These are phyloP conservation scores for Anas bernieri DNA, from an alignment of 2,797 vertebrate species.

Conservation along the genomic window DNA sequence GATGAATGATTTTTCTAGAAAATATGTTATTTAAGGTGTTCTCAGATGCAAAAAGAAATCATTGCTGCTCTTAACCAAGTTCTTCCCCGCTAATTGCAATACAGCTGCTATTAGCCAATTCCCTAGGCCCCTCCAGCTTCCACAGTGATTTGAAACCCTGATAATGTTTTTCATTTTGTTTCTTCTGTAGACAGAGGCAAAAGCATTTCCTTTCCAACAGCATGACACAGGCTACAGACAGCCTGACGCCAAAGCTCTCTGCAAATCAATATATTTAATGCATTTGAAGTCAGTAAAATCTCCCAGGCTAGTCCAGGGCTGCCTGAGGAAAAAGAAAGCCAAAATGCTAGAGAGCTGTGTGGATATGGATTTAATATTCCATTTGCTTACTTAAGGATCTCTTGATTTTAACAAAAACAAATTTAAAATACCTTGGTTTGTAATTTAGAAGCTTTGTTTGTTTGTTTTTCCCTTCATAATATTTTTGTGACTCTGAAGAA, in stretches of 20 bases:
- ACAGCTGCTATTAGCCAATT: constrained; percentile 25
- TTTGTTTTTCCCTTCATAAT: neutral
- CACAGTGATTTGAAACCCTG: constrained; percentile 12
- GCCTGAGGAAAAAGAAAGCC: neutral
- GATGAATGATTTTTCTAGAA: neutral
- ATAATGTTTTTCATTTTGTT: constrained; percentile 27
- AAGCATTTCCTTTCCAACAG: constrained; percentile 47
- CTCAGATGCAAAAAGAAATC: neutral
- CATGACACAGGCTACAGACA: constrained; percentile 49
- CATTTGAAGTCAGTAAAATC: constrained; percentile 53
- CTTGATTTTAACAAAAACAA: neutral
- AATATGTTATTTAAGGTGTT: neutral
- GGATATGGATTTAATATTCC: neutral
- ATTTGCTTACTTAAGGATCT: neutral
- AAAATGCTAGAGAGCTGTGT: neutral
- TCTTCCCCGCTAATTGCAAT: neutral
- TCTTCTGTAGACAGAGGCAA: constrained; percentile 28
- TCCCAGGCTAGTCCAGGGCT: neutral
- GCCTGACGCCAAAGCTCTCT: constrained; percentile 62
- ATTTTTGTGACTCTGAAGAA: neutral
- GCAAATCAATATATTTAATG: constrained; percentile 68
- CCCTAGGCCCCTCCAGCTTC: neutral
- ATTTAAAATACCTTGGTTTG: neutral
- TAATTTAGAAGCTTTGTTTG: neutral
- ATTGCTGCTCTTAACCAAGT: neutral